These are phyloP conservation scores for Sesia bembeciformis DNA, from an alignment of 2,888 invertebrate species.

Conservation along the genomic window DNA sequence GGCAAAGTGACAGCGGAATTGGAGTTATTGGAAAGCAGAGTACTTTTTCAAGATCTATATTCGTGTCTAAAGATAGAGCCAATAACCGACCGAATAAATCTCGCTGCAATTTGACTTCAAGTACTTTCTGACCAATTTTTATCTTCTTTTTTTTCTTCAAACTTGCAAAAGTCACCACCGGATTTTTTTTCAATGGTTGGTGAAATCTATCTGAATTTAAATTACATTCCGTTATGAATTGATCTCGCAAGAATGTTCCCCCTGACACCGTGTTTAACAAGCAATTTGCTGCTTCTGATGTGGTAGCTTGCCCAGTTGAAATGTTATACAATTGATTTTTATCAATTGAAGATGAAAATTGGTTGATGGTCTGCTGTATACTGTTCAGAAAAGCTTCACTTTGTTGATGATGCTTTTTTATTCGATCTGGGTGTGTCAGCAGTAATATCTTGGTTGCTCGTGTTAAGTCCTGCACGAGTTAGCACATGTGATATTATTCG, in stretches of 20 bases:
- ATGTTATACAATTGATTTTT: constrained; percentile 13
- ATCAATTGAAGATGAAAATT: constrained; percentile 5
- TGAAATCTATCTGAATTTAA: constrained; percentile 1
- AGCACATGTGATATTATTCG: constrained; percentile 4
- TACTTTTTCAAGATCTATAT: not conserved
- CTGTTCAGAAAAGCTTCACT: constrained; percentile 6
- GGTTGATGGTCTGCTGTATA: constrained; percentile 1
- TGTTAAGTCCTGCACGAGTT: constrained; percentile 1
- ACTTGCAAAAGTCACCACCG: constrained; percentile 1
- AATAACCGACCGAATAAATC: constrained; percentile 11
- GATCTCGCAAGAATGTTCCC: constrained; percentile 2
- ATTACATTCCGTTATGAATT: constrained; percentile 3
- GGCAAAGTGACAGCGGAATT: constrained; percentile 17
- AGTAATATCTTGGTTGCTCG: constrained; percentile 2
- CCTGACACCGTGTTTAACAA: constrained; percentile 11
- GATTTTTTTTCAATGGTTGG: constrained; percentile 1
- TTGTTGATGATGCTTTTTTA: constrained; percentile 5
- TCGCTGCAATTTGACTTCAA: constrained; percentile 6
- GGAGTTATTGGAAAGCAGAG: constrained; percentile 9
- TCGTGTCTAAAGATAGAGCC: not conserved
- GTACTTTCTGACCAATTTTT: constrained; percentile 5
- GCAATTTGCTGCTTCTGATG: constrained; percentile 10
- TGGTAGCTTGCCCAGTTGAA: constrained; percentile 15
- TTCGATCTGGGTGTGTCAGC: not conserved
- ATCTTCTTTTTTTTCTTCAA: constrained; percentile 2